Percentiles rank a stretch among this genome's conserved stretches.
phyloP scores from a whole-genome alignment of 2,113 vertebrate species.

The Esox niger region DNA sequence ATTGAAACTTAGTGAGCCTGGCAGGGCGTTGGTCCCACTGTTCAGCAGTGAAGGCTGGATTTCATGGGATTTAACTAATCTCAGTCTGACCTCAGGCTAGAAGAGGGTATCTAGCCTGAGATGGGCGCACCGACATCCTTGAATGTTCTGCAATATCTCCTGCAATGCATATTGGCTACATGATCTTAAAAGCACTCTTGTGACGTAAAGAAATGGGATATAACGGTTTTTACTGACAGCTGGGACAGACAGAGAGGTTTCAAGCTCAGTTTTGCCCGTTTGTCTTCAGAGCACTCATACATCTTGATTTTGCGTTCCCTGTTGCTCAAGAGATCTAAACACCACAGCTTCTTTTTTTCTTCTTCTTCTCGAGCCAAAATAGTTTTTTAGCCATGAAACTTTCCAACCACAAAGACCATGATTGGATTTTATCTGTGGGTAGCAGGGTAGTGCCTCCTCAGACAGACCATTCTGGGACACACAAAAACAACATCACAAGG shows the following conservation, averaged over 20 bases:
- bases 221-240: slow-evolving; percentile 28
- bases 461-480: slow-evolving; percentile 24
- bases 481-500: slow-evolving; percentile 29
- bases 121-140: too few species aligned
- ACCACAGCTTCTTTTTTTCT: slow-evolving; percentile 23
- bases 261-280: too few species aligned
- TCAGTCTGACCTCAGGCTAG: too few species aligned
- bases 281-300: slow-evolving; percentile 2
- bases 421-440: slow-evolving; percentile 41
- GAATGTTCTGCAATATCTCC: too few species aligned
- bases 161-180: background rate
- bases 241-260: slow-evolving; percentile 10
- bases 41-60: too few species aligned
- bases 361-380: slow-evolving; percentile 25
- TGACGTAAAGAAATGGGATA: background rate
- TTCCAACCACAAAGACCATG: slow-evolving; percentile 45
- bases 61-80: too few species aligned
- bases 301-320: slow-evolving; percentile 16
- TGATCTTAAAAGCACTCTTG: background rate
- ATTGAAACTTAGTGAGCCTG: too few species aligned
- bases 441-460: slow-evolving; percentile 24
- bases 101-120: too few species aligned
- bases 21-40: too few species aligned
- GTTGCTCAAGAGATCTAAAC: slow-evolving; percentile 26
- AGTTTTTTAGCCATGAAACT: slow-evolving; percentile 34